phyloP scores from a whole-genome alignment of 2,888 invertebrate genomes.

The Onthophagus sagittarius region DNA sequence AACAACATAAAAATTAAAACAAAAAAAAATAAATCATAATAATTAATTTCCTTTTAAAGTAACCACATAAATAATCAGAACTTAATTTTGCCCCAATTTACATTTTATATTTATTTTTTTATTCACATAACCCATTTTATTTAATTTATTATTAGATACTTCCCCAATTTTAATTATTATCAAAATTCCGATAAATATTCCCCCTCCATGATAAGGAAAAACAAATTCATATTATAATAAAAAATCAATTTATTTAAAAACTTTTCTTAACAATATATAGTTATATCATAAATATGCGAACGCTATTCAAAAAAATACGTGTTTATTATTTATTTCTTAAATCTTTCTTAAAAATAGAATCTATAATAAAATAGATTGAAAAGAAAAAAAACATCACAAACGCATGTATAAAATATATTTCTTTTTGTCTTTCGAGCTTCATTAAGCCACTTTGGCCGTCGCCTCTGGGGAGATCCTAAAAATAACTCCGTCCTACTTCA shows the following conservation, averaged over 20 bases:
- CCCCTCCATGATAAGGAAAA: neutral
- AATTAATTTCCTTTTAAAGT: too few relatives aligned
- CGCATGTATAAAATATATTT: slow-evolving; percentile 5
- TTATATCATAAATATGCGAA: neutral
- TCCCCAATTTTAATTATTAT: too few relatives aligned
- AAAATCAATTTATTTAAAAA: neutral
- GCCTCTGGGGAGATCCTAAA: neutral
- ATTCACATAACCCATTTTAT: too few relatives aligned
- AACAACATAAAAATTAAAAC: neutral
- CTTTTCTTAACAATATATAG: neutral
- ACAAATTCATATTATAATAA: neutral
- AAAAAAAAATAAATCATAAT: neutral
- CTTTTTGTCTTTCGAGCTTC: neutral
- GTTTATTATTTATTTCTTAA: neutral
- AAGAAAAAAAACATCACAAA: slow-evolving; percentile 3
- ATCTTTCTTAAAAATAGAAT: slow-evolving; percentile 4
- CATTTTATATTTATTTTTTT: too few relatives aligned
- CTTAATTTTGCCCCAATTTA: too few relatives aligned
- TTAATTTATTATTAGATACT: too few relatives aligned
- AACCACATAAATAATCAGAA: too few relatives aligned
- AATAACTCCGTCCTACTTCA: neutral
- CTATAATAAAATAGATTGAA: neutral
- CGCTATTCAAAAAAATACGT: slow-evolving; percentile 1
- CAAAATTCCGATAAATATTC: neutral
- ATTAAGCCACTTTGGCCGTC: neutral